A percentile compares a stretch with the other conserved stretches of the same genome.
phyloP scores from a whole-genome alignment of 1,140 invertebrate genomes.

The Maconellicoccus hirsutus region DNA sequence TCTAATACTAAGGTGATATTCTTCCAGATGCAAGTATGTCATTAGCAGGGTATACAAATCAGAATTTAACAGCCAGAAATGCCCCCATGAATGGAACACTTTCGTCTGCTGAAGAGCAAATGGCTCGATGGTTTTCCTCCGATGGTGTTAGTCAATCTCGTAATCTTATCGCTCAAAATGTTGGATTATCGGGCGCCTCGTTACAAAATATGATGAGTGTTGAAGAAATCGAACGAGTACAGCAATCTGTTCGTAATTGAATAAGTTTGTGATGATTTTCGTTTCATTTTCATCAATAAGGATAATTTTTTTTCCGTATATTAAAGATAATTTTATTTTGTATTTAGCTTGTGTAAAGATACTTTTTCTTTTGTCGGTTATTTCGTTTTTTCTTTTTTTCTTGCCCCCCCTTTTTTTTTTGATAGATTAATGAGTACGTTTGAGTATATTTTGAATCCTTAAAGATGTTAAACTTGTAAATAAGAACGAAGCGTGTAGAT shows the following conservation, averaged over 20 bases:
- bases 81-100: background rate
- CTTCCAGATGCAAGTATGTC: background rate
- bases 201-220: slow-evolving; percentile 6
- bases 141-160: background rate
- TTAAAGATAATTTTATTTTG: slow-evolving; percentile 10
- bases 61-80: background rate
- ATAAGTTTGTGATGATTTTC: background rate
- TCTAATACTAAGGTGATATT: background rate
- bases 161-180: background rate
- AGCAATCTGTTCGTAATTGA: slow-evolving; percentile 17
- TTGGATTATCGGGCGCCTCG: background rate
- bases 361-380: background rate
- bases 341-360: background rate
- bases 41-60: background rate
- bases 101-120: background rate
- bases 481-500: background rate
- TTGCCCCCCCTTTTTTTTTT: background rate
- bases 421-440: background rate
- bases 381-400: background rate
- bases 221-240: slow-evolving; percentile 16
- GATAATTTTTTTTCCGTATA: background rate
- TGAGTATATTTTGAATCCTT: background rate
- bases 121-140: background rate
- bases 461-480: background rate
- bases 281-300: background rate